Evolutionary conservation across 92 coral and sea anemone species (phyloP), one percentile per base, ranked within the genome.

Genomic region (Porites rus): DNA sequence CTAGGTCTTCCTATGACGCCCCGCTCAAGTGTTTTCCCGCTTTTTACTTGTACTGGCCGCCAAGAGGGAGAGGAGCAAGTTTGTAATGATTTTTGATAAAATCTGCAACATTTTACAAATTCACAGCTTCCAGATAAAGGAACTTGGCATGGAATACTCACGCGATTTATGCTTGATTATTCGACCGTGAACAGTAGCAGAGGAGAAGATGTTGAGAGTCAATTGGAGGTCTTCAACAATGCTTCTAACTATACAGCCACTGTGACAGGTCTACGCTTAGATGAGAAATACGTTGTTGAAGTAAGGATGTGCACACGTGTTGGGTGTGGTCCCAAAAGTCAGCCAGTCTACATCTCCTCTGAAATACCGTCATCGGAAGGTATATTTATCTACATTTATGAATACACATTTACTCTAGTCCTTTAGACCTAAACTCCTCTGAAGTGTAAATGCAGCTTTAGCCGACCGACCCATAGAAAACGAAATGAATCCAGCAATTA

Each of bases 241-340:
- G 80, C 64, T 11, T 83, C 87, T 22, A 83, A 59, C 60, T 61
- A 60, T n/a, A 83, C 80, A 3, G 80, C 52, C 74, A 73, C 38
- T 22, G 13, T 83, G 74, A 63, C 54, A 1, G 16, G 62, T 52
- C 24, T 83, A 74, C 19, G 10, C n/a, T 24, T 19, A 17, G n/a
- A 83, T 13, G 72, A 62, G 70, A 14, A 22, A 11, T 83, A 83
- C 56, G 74, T 22, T 10, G 80, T 83, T 18, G 59, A 4, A 52
- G 78, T 53, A n/a, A 12, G n/a, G 6, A 63, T 83, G 80, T 83
- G 87, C 24, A 83, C 87, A 13, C 72, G 79, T 24, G 74, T 50
- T 20, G 87, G 87, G 79, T 83, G 87, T 83, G 87, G 87, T 51
- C 87, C 80, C 16, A 2, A 16, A 8, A 83, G 87, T 20, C 46